A percentile compares a stretch with the other conserved stretches of the same genome.
Conservation (phyloP, 2,113 vertebrate genomes). For the Brachypodius melanocephalos region DNA sequence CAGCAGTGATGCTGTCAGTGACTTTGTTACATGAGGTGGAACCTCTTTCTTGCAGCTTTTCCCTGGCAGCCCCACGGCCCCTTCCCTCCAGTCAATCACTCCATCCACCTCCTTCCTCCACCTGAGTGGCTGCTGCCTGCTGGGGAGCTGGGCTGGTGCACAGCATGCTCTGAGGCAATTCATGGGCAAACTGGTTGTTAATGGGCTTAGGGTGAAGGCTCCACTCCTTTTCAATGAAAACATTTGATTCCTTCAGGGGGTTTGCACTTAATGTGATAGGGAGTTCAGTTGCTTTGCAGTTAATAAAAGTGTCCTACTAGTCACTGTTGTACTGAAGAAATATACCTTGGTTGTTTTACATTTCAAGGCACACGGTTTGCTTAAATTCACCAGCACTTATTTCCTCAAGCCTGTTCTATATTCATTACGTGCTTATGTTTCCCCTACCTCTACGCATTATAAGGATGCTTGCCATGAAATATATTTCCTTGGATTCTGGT, state of each 20-base stretch:
- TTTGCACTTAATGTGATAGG: neutral
- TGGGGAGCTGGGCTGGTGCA: neutral
- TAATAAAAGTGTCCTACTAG: neutral
- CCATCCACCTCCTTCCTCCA: neutral
- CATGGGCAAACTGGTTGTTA: neutral
- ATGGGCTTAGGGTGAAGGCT: neutral
- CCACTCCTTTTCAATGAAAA: neutral
- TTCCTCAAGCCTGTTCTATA: constrained; percentile 21
- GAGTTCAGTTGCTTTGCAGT: neutral
- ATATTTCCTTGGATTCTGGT: constrained; percentile 9
- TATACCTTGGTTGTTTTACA: neutral
- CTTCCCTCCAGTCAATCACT: neutral
- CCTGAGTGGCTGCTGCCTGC: neutral
- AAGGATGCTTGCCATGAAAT: neutral
- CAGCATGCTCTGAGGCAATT: neutral
- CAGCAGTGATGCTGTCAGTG: rapidly evolving
- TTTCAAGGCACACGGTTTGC: neutral
- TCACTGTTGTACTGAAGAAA: neutral
- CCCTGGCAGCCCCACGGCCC: neutral
- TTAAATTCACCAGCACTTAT: constrained; percentile 6
- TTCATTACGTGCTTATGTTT: neutral
- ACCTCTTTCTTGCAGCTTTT: neutral
- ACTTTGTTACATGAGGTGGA: neutral
- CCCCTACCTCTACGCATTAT: neutral
- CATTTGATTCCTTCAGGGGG: neutral